phyloP scores from a whole-genome alignment of 2,888 invertebrate genomes.

The Prionchulus punctatus region DNA sequence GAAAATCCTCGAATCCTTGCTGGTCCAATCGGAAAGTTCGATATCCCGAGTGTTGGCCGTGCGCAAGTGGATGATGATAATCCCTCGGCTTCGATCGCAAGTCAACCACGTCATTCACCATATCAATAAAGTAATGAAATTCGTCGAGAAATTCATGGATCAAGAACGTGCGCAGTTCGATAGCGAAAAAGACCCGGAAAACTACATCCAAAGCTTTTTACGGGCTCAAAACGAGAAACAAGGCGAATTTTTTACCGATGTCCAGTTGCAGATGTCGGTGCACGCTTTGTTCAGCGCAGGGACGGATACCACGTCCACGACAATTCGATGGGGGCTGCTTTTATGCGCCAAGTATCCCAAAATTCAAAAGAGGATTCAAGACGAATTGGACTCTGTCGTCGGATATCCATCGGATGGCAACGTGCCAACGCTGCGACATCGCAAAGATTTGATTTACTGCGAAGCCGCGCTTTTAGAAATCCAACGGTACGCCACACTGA shows the following conservation, averaged over 20 bases:
- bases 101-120: too few relatives aligned
- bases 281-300: conserved; percentile 14
- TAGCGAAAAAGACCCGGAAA: conserved; percentile 1
- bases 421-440: too few relatives aligned
- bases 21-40: too few relatives aligned
- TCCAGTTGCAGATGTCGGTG: conserved; percentile 8
- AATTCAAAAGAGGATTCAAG: conserved; percentile 22
- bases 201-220: conserved; percentile 12
- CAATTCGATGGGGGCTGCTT: conserved; percentile 14
- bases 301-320: conserved; percentile 14
- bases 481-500: not conserved
- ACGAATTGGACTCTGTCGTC: too few relatives aligned
- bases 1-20: too few relatives aligned
- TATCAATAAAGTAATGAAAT: too few relatives aligned
- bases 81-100: too few relatives aligned
- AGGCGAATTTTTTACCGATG: conserved; percentile 9
- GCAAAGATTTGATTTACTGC: not conserved
- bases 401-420: too few relatives aligned
- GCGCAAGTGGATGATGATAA: too few relatives aligned
- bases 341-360: conserved; percentile 11
- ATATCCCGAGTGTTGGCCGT: too few relatives aligned
- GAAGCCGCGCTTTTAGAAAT: not conserved
- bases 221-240: conserved; percentile 1
- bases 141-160: not conserved
- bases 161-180: too few relatives aligned